Evolutionary conservation across 2,888 invertebrate species (phyloP), one percentile per base, ranked within the genome.

Genomic region (Choristoneura rosaceana): DNA sequence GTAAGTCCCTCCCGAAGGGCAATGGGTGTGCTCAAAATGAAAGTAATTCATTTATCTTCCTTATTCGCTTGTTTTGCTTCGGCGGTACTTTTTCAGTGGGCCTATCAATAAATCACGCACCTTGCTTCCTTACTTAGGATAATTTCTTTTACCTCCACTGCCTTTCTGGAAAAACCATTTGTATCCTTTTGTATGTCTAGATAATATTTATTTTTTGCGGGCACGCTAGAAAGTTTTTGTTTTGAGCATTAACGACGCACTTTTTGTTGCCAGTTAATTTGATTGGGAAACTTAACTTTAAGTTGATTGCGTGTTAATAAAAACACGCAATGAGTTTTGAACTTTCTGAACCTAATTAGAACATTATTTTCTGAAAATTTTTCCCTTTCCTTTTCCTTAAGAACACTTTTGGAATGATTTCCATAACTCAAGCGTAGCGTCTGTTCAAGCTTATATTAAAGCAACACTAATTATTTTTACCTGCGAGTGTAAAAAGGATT

Each of bases 31-130:
- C 76, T 80, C 82, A 83, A 86, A 85, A 85, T 85, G 86, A 84
- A 87, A 87, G 88, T 89, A 89, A 89, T 89, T 90, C 91, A 92
- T 92, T 91, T 90, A 90, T 92, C 90, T 92, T 91, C 88, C 87
- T 89, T 91, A 87, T 82, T 85, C 87, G 85, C 85, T 85, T 91
- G 88, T 90, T 90, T 91, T 89, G 87, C 86, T 86, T 80, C 82
- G 75, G 76, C 79, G 81, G 82, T 85, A 85, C 85, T 83, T 87
- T 90, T 87, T 85, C 87, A 81, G 82, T 83, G 79, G 82, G 81
- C 83, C 83, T 87, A 88, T 89, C 90, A 83, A 92, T 92, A 92
- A 91, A 91, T 92, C 92, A 92, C 89, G 84, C 84, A 88, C 89
- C 87, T 87, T 82, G 81, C 84, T 87, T 86, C 87, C 86, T 88